These are phyloP conservation scores for Orchestia grillus DNA, from an alignment of 1,140 invertebrate genomes.

Conservation along the genomic window DNA sequence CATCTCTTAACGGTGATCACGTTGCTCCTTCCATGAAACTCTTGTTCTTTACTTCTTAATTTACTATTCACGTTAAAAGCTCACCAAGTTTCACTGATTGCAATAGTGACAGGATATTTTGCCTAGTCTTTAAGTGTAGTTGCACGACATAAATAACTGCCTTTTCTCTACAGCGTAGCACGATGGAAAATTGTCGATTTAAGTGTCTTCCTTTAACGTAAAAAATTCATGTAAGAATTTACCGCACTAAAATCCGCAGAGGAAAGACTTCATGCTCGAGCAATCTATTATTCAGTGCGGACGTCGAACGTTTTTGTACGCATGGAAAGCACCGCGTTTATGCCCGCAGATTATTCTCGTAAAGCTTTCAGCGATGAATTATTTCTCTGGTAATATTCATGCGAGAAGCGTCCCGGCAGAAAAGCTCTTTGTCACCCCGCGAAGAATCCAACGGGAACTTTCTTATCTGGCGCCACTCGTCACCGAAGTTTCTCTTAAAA, in stretches of 20 bases:
- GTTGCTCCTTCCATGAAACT: no score
- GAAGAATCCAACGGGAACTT: conserved; percentile 24
- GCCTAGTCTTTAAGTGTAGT: no score
- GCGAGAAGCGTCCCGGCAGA: not conserved
- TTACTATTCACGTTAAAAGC: no score
- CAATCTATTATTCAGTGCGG: not conserved
- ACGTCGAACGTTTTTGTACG: not conserved
- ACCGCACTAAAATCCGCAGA: not conserved
- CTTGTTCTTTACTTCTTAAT: no score
- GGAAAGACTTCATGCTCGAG: not conserved
- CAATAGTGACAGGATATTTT: no score
- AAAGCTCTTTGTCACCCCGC: conserved; percentile 38
- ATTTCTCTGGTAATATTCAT: conserved; percentile 32
- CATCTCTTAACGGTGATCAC: no score
- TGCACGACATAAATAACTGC: no score
- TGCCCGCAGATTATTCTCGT: not conserved
- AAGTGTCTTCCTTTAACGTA: not conserved
- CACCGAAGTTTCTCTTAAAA: conserved; percentile 26
- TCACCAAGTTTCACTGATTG: no score
- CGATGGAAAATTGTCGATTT: not conserved
- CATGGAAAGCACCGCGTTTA: not conserved
- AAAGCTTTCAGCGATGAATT: conserved; percentile 1
- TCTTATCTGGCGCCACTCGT: conserved; percentile 1
- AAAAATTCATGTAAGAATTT: not conserved
- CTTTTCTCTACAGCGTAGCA: not conserved